Percentiles rank a stretch among this genome's conserved stretches.
phyloP scores from a whole-genome alignment of 2,888 invertebrate genomes.

The Papilio elwesi region DNA sequence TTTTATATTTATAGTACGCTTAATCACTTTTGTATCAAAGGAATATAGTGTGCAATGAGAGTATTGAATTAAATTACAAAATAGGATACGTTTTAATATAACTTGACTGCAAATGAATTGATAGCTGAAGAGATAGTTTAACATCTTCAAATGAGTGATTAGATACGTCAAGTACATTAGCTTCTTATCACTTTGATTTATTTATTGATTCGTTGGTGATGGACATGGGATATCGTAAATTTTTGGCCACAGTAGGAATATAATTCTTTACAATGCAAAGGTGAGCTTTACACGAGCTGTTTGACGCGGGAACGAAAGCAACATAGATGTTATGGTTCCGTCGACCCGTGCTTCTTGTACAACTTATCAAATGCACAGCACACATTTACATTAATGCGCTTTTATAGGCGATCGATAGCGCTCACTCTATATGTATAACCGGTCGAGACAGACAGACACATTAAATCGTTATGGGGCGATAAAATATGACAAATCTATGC shows the following conservation, averaged over 20 bases:
- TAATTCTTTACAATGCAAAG: not conserved
- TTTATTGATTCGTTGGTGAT: not conserved
- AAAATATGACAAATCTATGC: conserved; percentile 1
- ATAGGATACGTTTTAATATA: no score
- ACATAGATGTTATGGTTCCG: conserved; percentile 21
- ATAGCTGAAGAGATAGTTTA: no score
- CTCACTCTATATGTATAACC: conserved; percentile 21
- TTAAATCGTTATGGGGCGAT: not conserved
- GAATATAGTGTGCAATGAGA: no score
- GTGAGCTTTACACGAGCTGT: not conserved
- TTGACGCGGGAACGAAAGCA: not conserved
- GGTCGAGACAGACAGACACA: conserved; percentile 2
- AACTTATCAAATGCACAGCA: conserved; percentile 15
- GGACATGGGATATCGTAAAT: not conserved
- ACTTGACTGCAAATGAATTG: no score
- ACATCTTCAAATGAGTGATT: no score
- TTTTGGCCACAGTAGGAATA: not conserved
- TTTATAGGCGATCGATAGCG: conserved; percentile 13
- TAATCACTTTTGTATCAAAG: no score
- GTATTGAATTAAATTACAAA: no score
- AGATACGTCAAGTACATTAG: no score
- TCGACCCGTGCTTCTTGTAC: conserved; percentile 29
- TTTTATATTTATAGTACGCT: no score
- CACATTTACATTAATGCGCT: conserved; percentile 27
- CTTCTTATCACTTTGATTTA: not conserved